Evolutionary conservation across 2,113 vertebrate genomes (phyloP).

Genomic region (Muntiacus reevesi): DNA sequence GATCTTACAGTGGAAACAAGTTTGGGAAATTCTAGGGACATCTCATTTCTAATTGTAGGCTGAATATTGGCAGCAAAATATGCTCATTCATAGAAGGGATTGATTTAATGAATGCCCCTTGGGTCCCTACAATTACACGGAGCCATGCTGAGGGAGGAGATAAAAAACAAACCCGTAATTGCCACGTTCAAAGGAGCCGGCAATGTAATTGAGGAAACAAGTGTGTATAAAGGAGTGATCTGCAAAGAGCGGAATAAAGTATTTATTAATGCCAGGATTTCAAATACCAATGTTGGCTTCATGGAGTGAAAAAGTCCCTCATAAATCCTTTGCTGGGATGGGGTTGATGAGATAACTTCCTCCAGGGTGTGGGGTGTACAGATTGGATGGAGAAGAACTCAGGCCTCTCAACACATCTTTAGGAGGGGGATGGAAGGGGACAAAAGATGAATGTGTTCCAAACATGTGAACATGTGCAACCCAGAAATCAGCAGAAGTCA

Average conservation of each 20-base stretch:
- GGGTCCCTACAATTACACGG: too few relatives aligned
- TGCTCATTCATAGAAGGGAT: not conserved
- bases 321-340: not conserved
- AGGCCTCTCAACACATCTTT: not conserved
- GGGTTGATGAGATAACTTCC: not conserved
- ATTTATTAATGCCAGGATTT: not conserved
- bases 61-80: not conserved
- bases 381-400: not conserved
- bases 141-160: not conserved
- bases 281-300: not conserved
- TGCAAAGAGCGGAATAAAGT: not conserved
- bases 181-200: not conserved
- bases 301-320: not conserved
- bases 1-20: not conserved
- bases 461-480: not conserved
- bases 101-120: not conserved
- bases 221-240: not conserved
- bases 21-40: not conserved
- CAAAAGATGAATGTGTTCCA: not conserved
- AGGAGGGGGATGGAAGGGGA: not conserved
- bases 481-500: not conserved
- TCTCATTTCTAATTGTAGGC: not conserved
- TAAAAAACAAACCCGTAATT: accelerated
- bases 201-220: not conserved
- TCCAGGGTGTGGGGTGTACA: not conserved